Evolutionary conservation across 2,888 invertebrate genomes (phyloP), one percentile per base, ranked within the genome.

Genomic region (Sminthurides aquaticus): DNA sequence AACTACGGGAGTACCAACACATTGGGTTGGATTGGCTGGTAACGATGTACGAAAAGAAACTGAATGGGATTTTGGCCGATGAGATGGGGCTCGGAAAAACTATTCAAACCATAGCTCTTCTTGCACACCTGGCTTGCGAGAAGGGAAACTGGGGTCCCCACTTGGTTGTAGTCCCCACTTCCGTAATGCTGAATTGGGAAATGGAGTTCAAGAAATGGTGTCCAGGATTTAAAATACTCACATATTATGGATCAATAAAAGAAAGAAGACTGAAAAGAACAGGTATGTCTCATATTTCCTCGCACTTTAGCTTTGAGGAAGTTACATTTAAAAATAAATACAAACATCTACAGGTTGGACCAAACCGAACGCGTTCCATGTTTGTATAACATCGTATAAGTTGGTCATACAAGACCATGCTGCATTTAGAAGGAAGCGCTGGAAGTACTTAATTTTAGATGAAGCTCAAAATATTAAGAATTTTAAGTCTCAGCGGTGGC

Each of bases 131-230:
- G 73, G 97, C 97, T 25, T 91, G 92, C 76, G 93, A 92, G 76
- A 88, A 88, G 77, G 85, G 83, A 73, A 88, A 93, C 78, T 99
- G 99, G 99, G 99, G 99, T 34, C 99, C 99, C 62, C 99, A 99
- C 84, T 84, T 99, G 26, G 95, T 99, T 74, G 91, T 99, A 69
- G 99, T 99, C 73, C 99, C 99, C 67, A 99, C 99, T 20, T 97
- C 97, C 72, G 98, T 99, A 60, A 96, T 99, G 90, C 84, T 99
- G 69, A 99, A 99, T 81, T 99, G 99, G 99, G 99, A 99, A 82
- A 94, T 98, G 92, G 99, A 99, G 81, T 91, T 96, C 78, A 98
- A 99, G 80, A 98, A 98, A 80, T 99, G 99, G 99, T 98, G 97
- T 80, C 99, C 99, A 0, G 94, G 92, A 60, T 95, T 99, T 79